Evolutionary conservation across 2,888 invertebrate species (phyloP), one percentile per base, ranked within the genome.

Genomic region (Griposia aprilina): DNA sequence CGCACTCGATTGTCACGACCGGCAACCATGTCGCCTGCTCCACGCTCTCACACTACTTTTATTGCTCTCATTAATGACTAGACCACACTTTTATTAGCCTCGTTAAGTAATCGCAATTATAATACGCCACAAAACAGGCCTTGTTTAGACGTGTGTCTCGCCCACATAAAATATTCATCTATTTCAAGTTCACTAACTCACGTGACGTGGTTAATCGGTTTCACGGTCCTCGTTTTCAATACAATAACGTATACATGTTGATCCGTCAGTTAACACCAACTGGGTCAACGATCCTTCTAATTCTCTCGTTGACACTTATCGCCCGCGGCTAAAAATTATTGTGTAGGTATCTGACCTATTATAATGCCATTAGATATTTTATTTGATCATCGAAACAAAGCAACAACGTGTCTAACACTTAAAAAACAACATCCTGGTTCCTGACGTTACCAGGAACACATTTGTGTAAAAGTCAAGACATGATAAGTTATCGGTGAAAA

Each of bases 21-120:
- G n/a, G n/a, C n/a, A n/a, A n/a, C n/a, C 86, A 73, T 85, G 76
- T 81, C 73, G 69, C 82, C 80, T 71, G 76, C 63, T 69, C 76
- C 72, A 74, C 57, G 75, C 87, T 92, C 92, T 85, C 91, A 92
- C 90, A 87, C 87, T 84, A 83, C 85, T 86, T 88, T 90, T 88
- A 84, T 89, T 87, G 74, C 76, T 84, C 88, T 83, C 83, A 90
- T 90, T 88, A 90, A 88, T 82, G 79, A 80, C 76, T 71, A 85
- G 68, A 83, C 82, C 75, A 80, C 85, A 81, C 81, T 87, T 83
- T 81, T 75, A 85, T 84, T 85, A 83, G 79, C 82, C 79, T 81
- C 80, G 82, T 84, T 89, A 81, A 86, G 74, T 86, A 83, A 85
- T 87, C 70, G 67, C 79, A 74, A 89, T 84, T 82, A 81, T 76